phyloP scores from a whole-genome alignment of 2,888 invertebrate genomes.

The Empis livida region DNA sequence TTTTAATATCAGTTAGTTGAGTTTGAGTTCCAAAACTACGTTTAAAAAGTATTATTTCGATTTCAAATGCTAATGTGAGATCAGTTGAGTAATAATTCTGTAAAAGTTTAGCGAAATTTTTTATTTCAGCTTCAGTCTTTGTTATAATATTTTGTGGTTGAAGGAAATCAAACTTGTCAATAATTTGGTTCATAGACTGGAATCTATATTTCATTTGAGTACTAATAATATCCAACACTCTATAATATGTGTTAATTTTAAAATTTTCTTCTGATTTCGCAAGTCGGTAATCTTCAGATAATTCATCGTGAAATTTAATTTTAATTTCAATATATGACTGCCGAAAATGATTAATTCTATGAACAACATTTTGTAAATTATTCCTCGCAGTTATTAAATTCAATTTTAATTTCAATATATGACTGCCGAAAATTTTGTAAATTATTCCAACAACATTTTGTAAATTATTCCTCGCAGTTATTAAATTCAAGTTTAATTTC shows the following conservation, averaged over 20 bases:
- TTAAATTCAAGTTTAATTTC: background rate
- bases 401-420: background rate
- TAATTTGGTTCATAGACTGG: background rate
- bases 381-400: background rate
- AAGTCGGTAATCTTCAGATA: background rate
- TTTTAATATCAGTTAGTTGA: background rate
- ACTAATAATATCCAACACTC: background rate
- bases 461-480: background rate
- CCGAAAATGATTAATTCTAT: background rate
- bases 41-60: slow-evolving; percentile 1
- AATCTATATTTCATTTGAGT: background rate
- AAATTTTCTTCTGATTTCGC: background rate
- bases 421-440: background rate
- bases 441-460: background rate
- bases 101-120: slow-evolving; percentile 1
- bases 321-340: background rate
- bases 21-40: background rate
- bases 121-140: background rate
- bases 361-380: background rate
- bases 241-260: background rate
- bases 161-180: background rate
- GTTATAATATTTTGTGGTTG: background rate
- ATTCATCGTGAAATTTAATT: background rate
- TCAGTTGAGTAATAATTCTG: background rate
- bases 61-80: slow-evolving; percentile 1